These are phyloP conservation scores for Drosophila koepferae DNA, from an alignment of 2,888 invertebrate genomes.

Conservation along the genomic window DNA sequence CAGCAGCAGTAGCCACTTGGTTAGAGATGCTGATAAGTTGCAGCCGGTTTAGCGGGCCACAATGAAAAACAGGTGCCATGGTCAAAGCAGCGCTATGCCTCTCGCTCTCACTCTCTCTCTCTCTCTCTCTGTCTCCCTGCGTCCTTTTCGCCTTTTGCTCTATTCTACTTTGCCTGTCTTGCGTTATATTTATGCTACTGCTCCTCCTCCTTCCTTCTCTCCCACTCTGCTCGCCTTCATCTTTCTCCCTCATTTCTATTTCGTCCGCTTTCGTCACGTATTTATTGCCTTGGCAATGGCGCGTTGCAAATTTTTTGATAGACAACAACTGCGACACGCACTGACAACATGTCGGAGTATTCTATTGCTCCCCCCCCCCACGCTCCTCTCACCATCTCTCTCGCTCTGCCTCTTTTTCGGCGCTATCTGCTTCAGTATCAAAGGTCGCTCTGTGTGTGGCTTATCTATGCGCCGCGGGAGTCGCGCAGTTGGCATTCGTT, in stretches of 20 bases:
- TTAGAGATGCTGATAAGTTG: conserved; percentile 55
- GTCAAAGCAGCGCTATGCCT: neutral
- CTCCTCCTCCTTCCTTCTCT: too few species aligned
- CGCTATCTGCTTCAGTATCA: conserved; percentile 20
- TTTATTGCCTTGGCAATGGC: conserved; percentile 53
- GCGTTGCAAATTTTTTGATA: conserved; percentile 27
- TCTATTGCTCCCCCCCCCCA: neutral
- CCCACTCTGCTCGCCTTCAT: neutral
- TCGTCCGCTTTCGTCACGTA: conserved; percentile 30
- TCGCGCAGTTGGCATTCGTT: conserved; percentile 21
- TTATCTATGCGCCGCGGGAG: conserved; percentile 33
- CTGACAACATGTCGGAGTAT: conserved; percentile 42
- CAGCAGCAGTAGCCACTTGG: conserved; percentile 28
- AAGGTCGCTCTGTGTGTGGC: conserved; percentile 37
- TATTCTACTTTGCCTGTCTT: neutral
- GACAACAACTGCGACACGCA: conserved; percentile 53
- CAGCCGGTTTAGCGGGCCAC: conserved; percentile 45
- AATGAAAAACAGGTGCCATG: conserved; percentile 47
- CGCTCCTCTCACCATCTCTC: neutral
- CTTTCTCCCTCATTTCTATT: conserved; percentile 16
- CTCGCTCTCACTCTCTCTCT: too few species aligned
- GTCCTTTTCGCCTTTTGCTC: neutral
- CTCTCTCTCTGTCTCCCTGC: neutral
- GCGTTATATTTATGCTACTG: neutral
- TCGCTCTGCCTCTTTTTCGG: neutral